Conservation (phyloP, 2,113 vertebrate species). For the Chaetops frenatus region DNA sequence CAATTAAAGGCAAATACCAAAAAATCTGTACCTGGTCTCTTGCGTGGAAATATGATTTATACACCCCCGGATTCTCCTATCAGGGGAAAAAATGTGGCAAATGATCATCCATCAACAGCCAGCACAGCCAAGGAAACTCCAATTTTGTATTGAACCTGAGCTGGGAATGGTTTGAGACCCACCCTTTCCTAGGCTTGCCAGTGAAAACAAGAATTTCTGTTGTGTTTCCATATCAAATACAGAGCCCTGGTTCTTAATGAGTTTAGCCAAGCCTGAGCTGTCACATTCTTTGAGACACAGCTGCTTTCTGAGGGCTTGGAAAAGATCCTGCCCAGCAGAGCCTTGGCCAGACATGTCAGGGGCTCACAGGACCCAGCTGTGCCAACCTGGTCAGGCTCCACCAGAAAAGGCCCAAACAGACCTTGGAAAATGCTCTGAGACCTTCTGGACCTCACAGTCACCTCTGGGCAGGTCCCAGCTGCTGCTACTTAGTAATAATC, state of each 20-base stretch:
- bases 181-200: not conserved
- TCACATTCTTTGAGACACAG: not conserved
- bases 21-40: not conserved
- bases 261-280: not conserved
- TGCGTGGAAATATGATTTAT: not conserved
- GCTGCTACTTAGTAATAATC: not conserved
- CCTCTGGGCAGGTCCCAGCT: not conserved
- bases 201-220: not conserved
- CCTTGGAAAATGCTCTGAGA: not conserved
- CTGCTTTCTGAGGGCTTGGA: not conserved
- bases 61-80: not conserved
- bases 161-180: not conserved
- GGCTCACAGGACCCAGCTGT: not conserved
- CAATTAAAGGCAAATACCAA: conserved; percentile 52
- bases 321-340: not conserved
- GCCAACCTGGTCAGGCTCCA: not conserved
- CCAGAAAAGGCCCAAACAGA: not conserved
- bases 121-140: not conserved
- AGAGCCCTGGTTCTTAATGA: not conserved
- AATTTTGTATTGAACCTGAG: not conserved
- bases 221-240: not conserved
- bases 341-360: not conserved
- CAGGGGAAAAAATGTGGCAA: not conserved
- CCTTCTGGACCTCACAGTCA: not conserved
- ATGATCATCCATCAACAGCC: not conserved